Evolutionary conservation across 1,140 invertebrate genomes (phyloP).

Genomic region (Physella acuta): DNA sequence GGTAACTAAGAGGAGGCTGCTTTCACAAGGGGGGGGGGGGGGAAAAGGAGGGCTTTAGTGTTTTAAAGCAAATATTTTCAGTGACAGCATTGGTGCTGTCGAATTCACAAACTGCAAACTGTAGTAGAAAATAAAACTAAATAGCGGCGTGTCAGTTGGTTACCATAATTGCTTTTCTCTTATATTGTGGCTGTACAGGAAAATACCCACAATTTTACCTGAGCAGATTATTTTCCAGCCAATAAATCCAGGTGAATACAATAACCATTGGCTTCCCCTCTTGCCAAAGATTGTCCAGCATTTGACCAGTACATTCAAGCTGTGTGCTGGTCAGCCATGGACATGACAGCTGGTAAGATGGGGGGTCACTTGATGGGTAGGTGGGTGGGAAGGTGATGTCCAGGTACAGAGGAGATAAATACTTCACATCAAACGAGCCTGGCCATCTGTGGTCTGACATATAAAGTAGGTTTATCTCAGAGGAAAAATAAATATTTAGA

Average conservation of each 20-base stretch:
- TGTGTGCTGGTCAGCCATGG: constrained; percentile 36
- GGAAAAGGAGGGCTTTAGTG: no score
- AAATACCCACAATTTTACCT: constrained; percentile 34
- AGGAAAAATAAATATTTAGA: no score
- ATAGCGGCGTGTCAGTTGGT: no score
- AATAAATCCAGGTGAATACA: constrained; percentile 45
- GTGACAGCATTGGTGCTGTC: no score
- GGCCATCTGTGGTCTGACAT: constrained; percentile 35
- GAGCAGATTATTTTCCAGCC: constrained; percentile 41
- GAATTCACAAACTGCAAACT: no score
- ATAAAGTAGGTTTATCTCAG: no score
- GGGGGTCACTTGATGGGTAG: constrained; percentile 39
- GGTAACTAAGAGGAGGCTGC: no score
- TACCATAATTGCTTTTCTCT: no score
- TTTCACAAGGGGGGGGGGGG: no score
- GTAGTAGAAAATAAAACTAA: no score
- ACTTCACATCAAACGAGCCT: constrained; percentile 33
- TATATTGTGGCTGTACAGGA: no score
- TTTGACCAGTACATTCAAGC: constrained; percentile 30
- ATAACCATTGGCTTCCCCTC: constrained; percentile 36
- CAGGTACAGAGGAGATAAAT: constrained; percentile 38
- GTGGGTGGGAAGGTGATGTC: constrained; percentile 35
- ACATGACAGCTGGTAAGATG: constrained; percentile 37
- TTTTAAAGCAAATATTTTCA: no score
- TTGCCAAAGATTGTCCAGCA: constrained; percentile 39